Conservation (phyloP, 1,140 invertebrate species). For the Colletes latitarsis region DNA sequence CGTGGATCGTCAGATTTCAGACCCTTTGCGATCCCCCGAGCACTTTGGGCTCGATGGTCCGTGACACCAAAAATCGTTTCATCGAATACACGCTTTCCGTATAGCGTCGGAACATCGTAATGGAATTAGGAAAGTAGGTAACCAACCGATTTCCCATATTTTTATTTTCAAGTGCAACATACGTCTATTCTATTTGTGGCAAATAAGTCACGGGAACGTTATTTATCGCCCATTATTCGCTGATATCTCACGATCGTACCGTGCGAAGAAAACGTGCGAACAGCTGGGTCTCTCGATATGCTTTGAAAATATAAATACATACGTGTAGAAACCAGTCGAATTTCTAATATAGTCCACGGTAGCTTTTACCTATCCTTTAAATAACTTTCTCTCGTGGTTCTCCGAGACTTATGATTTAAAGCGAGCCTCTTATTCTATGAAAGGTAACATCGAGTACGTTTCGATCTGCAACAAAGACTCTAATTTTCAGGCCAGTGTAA, state of each 20-base stretch:
- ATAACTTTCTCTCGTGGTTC: too few relatives aligned
- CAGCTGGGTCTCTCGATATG: neutral
- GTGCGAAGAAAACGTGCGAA: slow-evolving; percentile 3
- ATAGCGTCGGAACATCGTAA: neutral
- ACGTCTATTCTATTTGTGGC: neutral
- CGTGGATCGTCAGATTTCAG: neutral
- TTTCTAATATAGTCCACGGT: too few relatives aligned
- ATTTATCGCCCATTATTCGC: neutral
- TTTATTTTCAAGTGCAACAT: neutral
- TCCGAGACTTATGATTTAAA: too few relatives aligned
- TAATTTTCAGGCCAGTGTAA: too few relatives aligned
- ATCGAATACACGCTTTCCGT: neutral
- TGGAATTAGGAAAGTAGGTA: neutral
- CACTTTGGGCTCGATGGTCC: neutral
- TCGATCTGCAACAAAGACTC: too few relatives aligned
- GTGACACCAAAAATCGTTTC: neutral
- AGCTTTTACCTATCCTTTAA: too few relatives aligned
- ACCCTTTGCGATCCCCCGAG: neutral
- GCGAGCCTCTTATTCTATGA: too few relatives aligned
- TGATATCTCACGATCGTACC: slow-evolving; percentile 12
- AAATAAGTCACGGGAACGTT: neutral
- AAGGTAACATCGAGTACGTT: too few relatives aligned
- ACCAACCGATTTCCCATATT: neutral
- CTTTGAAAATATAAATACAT: neutral
- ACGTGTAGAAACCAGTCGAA: too few relatives aligned